Evolutionary conservation across 1,140 invertebrate genomes (phyloP), one percentile per base, ranked within the genome.

Genomic region (Bilobella aurantiaca): DNA sequence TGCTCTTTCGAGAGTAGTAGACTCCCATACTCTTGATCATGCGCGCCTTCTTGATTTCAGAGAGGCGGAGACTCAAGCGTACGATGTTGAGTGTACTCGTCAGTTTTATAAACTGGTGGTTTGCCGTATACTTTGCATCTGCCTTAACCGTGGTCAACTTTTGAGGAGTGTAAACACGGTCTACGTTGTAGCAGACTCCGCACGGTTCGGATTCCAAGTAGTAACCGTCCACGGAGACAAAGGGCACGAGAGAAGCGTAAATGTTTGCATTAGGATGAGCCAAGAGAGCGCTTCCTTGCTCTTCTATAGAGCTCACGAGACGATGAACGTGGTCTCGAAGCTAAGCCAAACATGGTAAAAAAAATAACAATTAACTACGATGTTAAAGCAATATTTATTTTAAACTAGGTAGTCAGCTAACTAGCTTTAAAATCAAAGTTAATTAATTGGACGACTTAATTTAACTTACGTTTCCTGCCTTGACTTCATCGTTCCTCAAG

Each of bases 121-220:
- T 96, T 0, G 95, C 97, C 0, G 95, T 98, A 76, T 95, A 99
- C 80, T 97, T 93, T 0, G 93, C 94, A 80, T 98, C 96, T 42
- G 91, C 87, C 81, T 97, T 97, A 5, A 98, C 90, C 0, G 91
- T 85, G 0, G 91, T 91, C 32, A 99, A 78, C 78, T 98, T 99
- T 46, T 97, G 89, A 65, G 88, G 91, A 0, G 87, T 80, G 81
- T 93, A 90, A 0, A 93, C 87, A 18, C 96, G 89, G 78, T 98
- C 95, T 0, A 94, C 93, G 80, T 96, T 96, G 77, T 97, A 97
- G 76, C 95, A 98, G 0, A 97, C 93, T 25, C 97, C 82, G 75
- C 95, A 98, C 0, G 95, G 95, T 75, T 97, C 93, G 67, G 91
- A 94, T 80, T 98, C 95, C 37, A 98, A 79, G 76, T 94, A 98